Evolutionary conservation across 2,113 vertebrate genomes (phyloP).

Genomic region (Anhinga anhinga): DNA sequence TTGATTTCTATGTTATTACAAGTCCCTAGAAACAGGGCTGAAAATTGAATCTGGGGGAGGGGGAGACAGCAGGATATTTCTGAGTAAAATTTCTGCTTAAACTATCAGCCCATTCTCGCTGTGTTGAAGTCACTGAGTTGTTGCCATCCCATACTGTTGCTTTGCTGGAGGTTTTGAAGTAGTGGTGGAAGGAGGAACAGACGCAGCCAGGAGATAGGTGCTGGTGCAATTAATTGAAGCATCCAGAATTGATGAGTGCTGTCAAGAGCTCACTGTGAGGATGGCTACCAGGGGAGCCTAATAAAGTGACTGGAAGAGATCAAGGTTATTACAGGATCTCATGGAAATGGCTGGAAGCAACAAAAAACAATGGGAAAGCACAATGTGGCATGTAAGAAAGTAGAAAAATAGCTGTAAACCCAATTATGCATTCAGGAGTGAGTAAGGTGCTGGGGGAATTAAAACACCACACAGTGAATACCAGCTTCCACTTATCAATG

Average conservation of each 20-base stretch:
- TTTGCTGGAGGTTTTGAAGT: not conserved
- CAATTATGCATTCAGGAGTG: not conserved
- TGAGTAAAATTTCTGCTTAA: not conserved
- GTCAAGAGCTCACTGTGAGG: constrained; percentile 39
- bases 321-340: constrained; percentile 45
- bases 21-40: not conserved
- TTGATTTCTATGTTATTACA: not conserved
- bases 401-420: not conserved
- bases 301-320: constrained; percentile 43
- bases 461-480: not conserved
- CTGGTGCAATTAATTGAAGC: constrained; percentile 51
- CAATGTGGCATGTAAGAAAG: not conserved
- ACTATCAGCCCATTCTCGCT: not conserved
- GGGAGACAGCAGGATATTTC: not conserved
- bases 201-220: constrained; percentile 11
- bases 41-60: not conserved
- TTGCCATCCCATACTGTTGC: not conserved
- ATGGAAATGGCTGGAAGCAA: constrained; percentile 18
- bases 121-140: not conserved
- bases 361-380: not conserved
- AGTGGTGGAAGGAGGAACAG: not conserved
- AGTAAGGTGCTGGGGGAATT: not conserved
- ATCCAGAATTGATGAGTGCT: constrained; percentile 53
- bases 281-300: constrained; percentile 15
- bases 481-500: not conserved